A percentile compares a stretch with the other conserved stretches of the same genome.
phyloP scores from a whole-genome alignment of 2,797 vertebrate genomes.

The Coranthus polyacanthus region DNA sequence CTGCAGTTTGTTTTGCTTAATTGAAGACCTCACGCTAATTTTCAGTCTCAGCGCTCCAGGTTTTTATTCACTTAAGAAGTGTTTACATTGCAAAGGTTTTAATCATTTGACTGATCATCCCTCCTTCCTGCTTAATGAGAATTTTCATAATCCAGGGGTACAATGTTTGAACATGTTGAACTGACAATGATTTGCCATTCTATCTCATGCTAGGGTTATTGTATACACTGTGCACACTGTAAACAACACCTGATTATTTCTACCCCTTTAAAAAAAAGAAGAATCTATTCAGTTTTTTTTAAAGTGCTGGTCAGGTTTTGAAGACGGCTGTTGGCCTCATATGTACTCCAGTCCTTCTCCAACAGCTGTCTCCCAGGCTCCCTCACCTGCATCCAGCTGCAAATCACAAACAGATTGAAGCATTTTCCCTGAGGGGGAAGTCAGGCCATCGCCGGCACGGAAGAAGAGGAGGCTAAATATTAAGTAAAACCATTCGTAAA shows the following conservation, averaged over 20 bases:
- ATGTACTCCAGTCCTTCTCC: slow-evolving; percentile 47
- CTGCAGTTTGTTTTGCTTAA: slow-evolving; percentile 77
- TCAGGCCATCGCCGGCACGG: slow-evolving; percentile 43
- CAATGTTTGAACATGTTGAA: slow-evolving; percentile 1
- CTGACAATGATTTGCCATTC: slow-evolving; percentile 24
- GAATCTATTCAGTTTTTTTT: slow-evolving; percentile 8
- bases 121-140: slow-evolving; percentile 11
- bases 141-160: slow-evolving; percentile 1
- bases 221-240: not conserved
- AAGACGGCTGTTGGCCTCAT: slow-evolving; percentile 50
- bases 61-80: slow-evolving; percentile 46
- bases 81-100: slow-evolving; percentile 47
- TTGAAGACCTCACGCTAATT: slow-evolving; percentile 57
- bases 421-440: slow-evolving; percentile 56
- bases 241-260: slow-evolving; percentile 35
- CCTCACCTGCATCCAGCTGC: slow-evolving; percentile 75
- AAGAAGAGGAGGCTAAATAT: slow-evolving; percentile 52
- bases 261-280: slow-evolving; percentile 9
- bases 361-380: slow-evolving; percentile 69
- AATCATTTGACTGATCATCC: slow-evolving; percentile 32
- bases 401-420: slow-evolving; percentile 73
- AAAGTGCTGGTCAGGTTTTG: slow-evolving; percentile 15
- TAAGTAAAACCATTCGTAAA: slow-evolving; percentile 27
- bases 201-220: too few relatives aligned
- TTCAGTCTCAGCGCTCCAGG: slow-evolving; percentile 43